Percentiles rank a stretch among this genome's conserved stretches.
Evolutionary conservation across 2,888 invertebrate genomes (phyloP).

Genomic region (Tridacna gigas): DNA sequence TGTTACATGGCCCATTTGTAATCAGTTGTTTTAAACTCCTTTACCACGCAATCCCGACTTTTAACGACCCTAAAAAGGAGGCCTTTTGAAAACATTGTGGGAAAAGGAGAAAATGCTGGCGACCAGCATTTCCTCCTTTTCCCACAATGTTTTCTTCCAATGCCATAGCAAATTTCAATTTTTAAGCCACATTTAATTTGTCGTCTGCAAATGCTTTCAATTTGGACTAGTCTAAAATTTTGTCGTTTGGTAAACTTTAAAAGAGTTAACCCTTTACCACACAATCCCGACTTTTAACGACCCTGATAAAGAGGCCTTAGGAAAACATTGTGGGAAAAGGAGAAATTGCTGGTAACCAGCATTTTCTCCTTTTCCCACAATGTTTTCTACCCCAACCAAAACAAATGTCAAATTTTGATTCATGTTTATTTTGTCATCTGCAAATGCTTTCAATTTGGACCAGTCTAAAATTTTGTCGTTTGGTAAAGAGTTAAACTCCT

Average conservation of each 20-base stretch:
- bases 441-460: not conserved
- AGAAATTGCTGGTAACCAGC: not conserved
- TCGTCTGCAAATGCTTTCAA: not conserved
- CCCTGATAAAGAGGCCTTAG: not conserved
- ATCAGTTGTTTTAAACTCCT: too few species aligned
- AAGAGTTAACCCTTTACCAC: not conserved
- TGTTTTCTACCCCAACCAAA: not conserved
- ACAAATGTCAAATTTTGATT: not conserved
- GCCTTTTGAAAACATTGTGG: too few species aligned
- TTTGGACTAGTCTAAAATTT: not conserved
- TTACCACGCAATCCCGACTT: too few species aligned
- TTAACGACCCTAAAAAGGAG: too few species aligned
- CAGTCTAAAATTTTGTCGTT: too few species aligned
- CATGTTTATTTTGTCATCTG: too few species aligned
- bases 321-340: constrained; percentile 10
- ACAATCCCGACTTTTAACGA: not conserved
- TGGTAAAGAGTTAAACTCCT: too few species aligned
- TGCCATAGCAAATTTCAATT: too few species aligned
- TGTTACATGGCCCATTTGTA: too few species aligned
- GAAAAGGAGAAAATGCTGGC: too few species aligned
- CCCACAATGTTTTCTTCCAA: too few species aligned
- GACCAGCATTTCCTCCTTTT: too few species aligned
- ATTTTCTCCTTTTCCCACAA: constrained; percentile 2
- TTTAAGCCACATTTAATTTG: not conserved
- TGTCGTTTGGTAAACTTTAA: not conserved